Conservation (phyloP, 2,888 invertebrate species). For the Malthinus seriepunctatus region DNA sequence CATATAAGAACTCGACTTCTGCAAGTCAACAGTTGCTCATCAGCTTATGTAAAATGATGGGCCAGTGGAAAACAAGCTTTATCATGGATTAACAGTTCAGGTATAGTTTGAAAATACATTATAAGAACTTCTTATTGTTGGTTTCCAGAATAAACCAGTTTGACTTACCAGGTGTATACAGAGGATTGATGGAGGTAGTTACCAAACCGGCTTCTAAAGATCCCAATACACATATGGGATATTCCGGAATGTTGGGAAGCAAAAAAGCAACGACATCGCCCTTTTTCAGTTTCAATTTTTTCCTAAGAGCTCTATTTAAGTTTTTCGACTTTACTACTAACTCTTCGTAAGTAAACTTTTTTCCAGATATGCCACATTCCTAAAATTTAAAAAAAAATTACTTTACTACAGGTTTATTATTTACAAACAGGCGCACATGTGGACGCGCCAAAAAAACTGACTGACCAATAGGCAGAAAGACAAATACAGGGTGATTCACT, state of each 20-base stretch:
- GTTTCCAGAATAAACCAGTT: too few species aligned
- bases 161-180: constrained; percentile 58
- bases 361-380: constrained; percentile 59
- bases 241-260: constrained; percentile 78
- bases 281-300: constrained; percentile 65
- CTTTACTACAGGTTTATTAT: background rate
- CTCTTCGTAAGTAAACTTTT: constrained; percentile 73
- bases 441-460: too few species aligned
- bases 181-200: constrained; percentile 74
- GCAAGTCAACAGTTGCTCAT: too few species aligned
- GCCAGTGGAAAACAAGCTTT: too few species aligned
- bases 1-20: too few species aligned
- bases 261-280: constrained; percentile 73
- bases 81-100: too few species aligned
- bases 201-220: constrained; percentile 69
- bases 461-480: too few species aligned
- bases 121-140: too few species aligned
- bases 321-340: constrained; percentile 66
- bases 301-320: constrained; percentile 59
- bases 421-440: background rate
- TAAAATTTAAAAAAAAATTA: constrained; percentile 8
- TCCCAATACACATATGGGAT: constrained; percentile 67
- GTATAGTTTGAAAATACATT: too few species aligned
- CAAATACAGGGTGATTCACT: too few species aligned
- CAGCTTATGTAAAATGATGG: too few species aligned